Percentiles rank a stretch among this genome's conserved stretches.
Evolutionary conservation across 2,113 vertebrate genomes (phyloP).

Genomic region (Nothoprocta perdicaria): DNA sequence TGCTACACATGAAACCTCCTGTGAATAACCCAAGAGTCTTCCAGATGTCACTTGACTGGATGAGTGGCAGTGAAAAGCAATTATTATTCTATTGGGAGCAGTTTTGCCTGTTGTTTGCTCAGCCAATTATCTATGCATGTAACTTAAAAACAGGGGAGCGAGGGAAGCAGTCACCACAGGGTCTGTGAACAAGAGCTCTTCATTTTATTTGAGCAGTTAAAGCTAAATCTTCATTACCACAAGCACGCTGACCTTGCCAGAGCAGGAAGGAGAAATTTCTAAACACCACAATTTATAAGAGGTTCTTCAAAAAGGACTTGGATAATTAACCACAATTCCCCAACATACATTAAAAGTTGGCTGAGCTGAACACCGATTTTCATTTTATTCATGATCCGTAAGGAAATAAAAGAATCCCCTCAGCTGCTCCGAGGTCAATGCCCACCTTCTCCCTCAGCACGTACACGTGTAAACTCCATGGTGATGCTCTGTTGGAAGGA

Average conservation of each 20-base stretch:
- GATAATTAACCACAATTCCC: slow-evolving; percentile 36
- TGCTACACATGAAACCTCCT: slow-evolving; percentile 44
- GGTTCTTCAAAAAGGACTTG: slow-evolving; percentile 44
- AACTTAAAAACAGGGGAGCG: slow-evolving; percentile 16
- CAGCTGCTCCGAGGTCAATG: not conserved
- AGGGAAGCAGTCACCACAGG: slow-evolving; percentile 33
- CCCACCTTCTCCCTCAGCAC: not conserved
- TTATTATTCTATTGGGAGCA: slow-evolving; percentile 52
- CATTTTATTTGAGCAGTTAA: not conserved
- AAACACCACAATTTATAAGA: not conserved
- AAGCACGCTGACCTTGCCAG: slow-evolving; percentile 35
- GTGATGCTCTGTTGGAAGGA: not conserved
- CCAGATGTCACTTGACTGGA: slow-evolving; percentile 68
- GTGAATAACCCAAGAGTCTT: slow-evolving; percentile 55
- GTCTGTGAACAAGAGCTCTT: slow-evolving; percentile 28
- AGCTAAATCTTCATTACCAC: slow-evolving; percentile 40
- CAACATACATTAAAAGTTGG: slow-evolving; percentile 22
- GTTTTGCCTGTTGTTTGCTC: slow-evolving; percentile 62
- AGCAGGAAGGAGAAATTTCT: slow-evolving; percentile 32
- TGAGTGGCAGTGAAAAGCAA: slow-evolving; percentile 62
- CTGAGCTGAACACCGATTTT: not conserved
- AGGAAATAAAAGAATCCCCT: not conserved
- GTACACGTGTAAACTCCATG: not conserved
- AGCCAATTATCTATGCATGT: slow-evolving; percentile 56
- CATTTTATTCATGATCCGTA: not conserved